A percentile compares a stretch with the other conserved stretches of the same genome.
phyloP scores from a whole-genome alignment of 1,140 invertebrate genomes.

The Drosophila pectinifera region DNA sequence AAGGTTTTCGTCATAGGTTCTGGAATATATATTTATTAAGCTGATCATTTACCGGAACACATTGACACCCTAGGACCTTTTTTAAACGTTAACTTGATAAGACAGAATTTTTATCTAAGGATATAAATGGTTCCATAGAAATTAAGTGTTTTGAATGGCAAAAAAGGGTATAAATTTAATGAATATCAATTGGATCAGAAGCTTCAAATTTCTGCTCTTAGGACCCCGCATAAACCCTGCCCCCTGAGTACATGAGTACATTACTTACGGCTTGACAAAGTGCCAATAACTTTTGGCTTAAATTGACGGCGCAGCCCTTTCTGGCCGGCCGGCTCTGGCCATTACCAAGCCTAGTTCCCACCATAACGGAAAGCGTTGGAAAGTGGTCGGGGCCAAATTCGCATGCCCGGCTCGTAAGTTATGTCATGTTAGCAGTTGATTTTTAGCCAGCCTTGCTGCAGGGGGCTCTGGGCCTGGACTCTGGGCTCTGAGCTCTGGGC shows the following conservation, averaged over 20 bases:
- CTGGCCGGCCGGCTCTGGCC: constrained; percentile 29
- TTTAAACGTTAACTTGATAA: neutral
- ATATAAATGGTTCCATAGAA: no score
- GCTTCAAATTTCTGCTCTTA: no score
- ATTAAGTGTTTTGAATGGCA: no score
- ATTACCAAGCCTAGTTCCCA: constrained; percentile 53
- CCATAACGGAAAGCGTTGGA: constrained; percentile 42
- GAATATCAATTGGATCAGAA: no score
- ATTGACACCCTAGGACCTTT: neutral
- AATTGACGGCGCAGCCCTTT: constrained; percentile 37
- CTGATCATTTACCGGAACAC: constrained; percentile 23
- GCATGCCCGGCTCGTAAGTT: constrained; percentile 73
- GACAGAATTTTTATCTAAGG: no score
- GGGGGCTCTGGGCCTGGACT: constrained; percentile 37
- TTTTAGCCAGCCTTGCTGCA: constrained; percentile 53
- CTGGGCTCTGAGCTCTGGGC: neutral
- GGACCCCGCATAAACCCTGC: constrained; percentile 28
- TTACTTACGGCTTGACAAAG: constrained; percentile 65
- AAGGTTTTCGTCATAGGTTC: neutral
- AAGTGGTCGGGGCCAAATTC: constrained; percentile 43
- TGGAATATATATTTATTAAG: neutral
- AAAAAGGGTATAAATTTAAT: no score
- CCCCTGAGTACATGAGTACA: neutral
- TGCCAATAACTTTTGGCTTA: constrained; percentile 75
- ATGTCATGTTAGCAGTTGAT: constrained; percentile 83